Conservation (phyloP, 1,140 invertebrate species). For the Scaptodrosophila lebanonensis region DNA sequence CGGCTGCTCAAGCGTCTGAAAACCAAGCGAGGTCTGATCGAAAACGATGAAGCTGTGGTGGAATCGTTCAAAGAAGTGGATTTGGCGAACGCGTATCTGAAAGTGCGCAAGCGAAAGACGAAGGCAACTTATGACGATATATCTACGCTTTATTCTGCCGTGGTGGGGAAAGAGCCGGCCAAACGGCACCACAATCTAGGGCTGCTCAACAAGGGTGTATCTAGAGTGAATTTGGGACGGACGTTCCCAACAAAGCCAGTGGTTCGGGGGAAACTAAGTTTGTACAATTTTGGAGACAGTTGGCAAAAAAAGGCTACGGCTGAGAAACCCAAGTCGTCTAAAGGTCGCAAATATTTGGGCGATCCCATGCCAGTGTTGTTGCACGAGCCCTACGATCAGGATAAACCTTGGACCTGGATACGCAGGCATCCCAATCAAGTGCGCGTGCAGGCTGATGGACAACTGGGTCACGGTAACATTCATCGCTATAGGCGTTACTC, state of each 20-base stretch:
- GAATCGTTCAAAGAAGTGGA: neutral
- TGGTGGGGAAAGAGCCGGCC: neutral
- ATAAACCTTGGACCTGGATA: constrained; percentile 16
- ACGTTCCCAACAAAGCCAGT: neutral
- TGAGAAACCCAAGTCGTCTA: too few relatives aligned
- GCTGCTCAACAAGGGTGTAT: neutral
- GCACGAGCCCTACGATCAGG: constrained; percentile 14
- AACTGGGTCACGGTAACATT: neutral
- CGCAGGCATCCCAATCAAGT: constrained; percentile 15
- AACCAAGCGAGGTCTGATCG: neutral
- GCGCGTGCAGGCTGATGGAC: neutral
- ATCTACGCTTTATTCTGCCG: neutral
- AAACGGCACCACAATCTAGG: neutral
- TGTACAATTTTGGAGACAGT: too few relatives aligned
- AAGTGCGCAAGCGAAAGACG: neutral
- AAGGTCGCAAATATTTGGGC: constrained; percentile 1
- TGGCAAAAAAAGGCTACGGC: neutral
- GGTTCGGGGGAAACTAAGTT: neutral
- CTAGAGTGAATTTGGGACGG: neutral
- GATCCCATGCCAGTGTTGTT: constrained; percentile 5
- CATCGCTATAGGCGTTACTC: constrained; percentile 2
- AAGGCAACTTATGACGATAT: neutral
- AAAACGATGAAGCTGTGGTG: neutral
- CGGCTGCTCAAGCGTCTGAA: neutral
- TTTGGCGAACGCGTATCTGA: too few relatives aligned